Base-by-base conservation (phyloP, 2,113 vertebrate genomes). In the Lepisosteus oculatus region DNA sequence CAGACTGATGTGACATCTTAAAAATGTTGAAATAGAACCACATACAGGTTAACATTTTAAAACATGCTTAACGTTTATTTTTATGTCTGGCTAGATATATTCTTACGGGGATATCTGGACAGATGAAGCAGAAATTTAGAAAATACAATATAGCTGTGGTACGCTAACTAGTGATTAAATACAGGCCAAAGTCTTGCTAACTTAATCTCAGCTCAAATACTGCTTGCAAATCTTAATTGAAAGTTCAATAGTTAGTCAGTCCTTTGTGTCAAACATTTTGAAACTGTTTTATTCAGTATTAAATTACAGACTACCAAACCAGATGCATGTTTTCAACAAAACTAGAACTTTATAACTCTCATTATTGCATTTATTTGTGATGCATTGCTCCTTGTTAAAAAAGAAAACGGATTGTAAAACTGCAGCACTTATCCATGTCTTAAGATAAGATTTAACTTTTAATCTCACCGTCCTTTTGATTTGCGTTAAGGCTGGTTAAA, bases 381-480 rank as follows among this genome's bases (percentile, higher is more conserved):
- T 87, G 84, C 77, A 86, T 90, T 88, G 85, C 82, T 68, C 80
- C 81, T 86, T 74, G 86, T 88, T 90, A 86, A 76, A 77, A 71
- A 66, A 57, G 80, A 80, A 81, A 29, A 29, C 2, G 1, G 1
- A 29, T 29, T 29, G 29, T 29, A 29, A 29, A 29, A 29, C 29
- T 29, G 29, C 2, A 29, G 29, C 29, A 29, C 1, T 29, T 29
- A 1, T 29, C 29, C 29, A 29, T 81, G 47, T 6, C 9, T 79
- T 74, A 83, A 81, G 79, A 75, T 75, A 69, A 65, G 75, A 79
- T 74, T 68, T 73, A 42, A 59, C 77, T 72, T 73, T 83, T 79
- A 69, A 81, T 83, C 79, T 83, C 76, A 73, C 59, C 75, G 74
- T 73, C 67, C 71, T 77, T 80, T 80, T 83, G 78, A 80, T 83